Percentiles rank a stretch among this genome's conserved stretches.
Conservation (phyloP, 2,888 invertebrate genomes). For the Drosophila parthenogenetica region DNA sequence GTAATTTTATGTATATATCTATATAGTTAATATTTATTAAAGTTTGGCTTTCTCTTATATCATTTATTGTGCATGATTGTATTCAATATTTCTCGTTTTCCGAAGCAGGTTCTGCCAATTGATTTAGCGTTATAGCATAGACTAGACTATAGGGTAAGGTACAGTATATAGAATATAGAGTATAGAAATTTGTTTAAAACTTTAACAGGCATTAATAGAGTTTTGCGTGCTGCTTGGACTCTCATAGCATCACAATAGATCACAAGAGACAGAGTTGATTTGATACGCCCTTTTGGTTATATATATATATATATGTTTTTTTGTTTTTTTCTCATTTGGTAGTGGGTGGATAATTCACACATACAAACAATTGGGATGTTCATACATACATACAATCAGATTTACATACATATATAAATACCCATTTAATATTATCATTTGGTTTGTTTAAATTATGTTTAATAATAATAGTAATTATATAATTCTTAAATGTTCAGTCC, state of each 20-base stretch:
- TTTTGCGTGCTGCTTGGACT: constrained; percentile 75
- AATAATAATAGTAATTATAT: constrained; percentile 63
- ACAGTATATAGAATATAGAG: constrained; percentile 14
- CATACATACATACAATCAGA: constrained; percentile 64
- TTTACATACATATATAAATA: constrained; percentile 64
- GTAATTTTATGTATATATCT: constrained; percentile 44
- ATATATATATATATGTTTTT: constrained; percentile 14
- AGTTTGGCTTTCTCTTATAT: constrained; percentile 57
- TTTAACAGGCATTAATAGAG: constrained; percentile 77
- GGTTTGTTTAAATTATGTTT: constrained; percentile 38
- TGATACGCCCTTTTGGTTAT: constrained; percentile 53
- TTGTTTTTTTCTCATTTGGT: constrained; percentile 25
- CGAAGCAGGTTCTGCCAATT: constrained; percentile 55
- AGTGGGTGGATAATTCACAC: constrained; percentile 44
- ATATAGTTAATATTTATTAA: constrained; percentile 26
- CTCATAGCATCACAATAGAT: constrained; percentile 80
- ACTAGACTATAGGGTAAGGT: constrained; percentile 49
- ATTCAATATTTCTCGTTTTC: constrained; percentile 49
- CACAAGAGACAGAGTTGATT: constrained; percentile 78
- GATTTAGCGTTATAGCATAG: constrained; percentile 50
- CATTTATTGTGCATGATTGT: constrained; percentile 79
- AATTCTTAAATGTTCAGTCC: constrained; percentile 82
- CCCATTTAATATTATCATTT: constrained; percentile 50
- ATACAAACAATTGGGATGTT: constrained; percentile 53
- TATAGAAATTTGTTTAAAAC: constrained; percentile 65